These are phyloP conservation scores for Chaetorhynchus papuensis DNA, from an alignment of 2,113 vertebrate genomes.

Conservation along the genomic window DNA sequence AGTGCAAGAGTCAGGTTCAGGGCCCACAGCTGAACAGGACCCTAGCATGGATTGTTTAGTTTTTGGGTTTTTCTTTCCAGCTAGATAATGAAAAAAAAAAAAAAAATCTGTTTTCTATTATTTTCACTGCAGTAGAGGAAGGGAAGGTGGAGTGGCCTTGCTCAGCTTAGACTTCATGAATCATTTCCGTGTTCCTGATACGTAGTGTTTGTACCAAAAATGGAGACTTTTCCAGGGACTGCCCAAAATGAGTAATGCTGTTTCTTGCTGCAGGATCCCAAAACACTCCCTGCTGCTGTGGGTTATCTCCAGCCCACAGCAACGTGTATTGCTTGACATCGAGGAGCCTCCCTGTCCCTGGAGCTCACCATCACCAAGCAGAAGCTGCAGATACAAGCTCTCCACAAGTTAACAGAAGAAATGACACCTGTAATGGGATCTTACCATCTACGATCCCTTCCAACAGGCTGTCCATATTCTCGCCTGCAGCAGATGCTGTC, in stretches of 20 bases:
- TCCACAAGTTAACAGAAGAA: neutral
- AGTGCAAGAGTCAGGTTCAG: neutral
- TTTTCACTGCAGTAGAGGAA: neutral
- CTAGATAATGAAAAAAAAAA: neutral
- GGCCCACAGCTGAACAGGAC: neutral
- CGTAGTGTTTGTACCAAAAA: neutral
- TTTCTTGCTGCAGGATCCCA: neutral
- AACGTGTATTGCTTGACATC: accelerated
- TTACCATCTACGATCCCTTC: neutral
- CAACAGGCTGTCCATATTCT: neutral
- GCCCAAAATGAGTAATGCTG: neutral
- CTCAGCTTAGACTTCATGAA: neutral
- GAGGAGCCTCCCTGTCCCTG: neutral
- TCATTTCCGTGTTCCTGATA: neutral
- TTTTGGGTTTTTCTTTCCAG: accelerated
- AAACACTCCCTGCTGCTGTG: neutral
- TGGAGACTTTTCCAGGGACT: neutral
- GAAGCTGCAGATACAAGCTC: neutral
- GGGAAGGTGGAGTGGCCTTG: neutral
- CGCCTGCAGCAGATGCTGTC: neutral
- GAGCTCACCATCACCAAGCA: neutral
- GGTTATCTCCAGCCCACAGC: neutral
- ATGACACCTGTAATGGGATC: neutral
- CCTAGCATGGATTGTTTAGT: neutral
- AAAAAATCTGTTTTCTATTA: neutral